Conservation (phyloP, 2,113 vertebrate genomes). For the Pungitius pungitius region DNA sequence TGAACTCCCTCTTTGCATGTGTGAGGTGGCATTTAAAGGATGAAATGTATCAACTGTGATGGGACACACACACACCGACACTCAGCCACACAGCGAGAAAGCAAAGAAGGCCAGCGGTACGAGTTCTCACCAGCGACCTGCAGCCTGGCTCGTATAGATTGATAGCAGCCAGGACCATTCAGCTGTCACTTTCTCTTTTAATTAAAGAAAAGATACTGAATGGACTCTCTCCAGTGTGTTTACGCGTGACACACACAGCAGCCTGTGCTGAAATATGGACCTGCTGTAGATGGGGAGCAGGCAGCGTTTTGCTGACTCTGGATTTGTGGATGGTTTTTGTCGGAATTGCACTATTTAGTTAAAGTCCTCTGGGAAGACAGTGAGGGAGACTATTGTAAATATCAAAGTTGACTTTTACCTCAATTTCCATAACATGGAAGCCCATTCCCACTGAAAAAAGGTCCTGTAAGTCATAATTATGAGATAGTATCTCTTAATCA, state of each 20-base stretch:
- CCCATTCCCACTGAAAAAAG: too few species aligned
- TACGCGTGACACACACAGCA: not conserved
- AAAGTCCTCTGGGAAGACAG: not conserved
- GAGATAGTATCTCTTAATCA: too few species aligned
- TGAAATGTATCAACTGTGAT: not conserved
- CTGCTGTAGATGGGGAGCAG: not conserved
- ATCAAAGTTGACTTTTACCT: not conserved
- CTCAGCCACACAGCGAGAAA: not conserved
- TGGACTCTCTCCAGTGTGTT: conserved; percentile 20
- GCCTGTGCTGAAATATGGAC: conserved; percentile 21
- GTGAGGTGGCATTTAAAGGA: not conserved
- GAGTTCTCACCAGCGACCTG: conserved; percentile 14
- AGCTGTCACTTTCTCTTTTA: conserved; percentile 38
- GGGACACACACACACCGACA: not conserved
- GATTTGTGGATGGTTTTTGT: conserved; percentile 31
- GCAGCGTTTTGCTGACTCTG: conserved; percentile 42
- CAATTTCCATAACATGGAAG: too few species aligned
- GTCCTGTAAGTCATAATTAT: too few species aligned
- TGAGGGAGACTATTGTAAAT: not conserved
- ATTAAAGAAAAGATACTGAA: conserved; percentile 36
- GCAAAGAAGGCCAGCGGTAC: not conserved
- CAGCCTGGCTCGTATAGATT: conserved; percentile 17
- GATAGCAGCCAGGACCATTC: conserved; percentile 18
- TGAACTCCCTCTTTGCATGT: not conserved
- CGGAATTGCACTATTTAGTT: conserved; percentile 35